Evolutionary conservation across 1,140 invertebrate species (phyloP).

Genomic region (Ceratoteleas bidentatus): DNA sequence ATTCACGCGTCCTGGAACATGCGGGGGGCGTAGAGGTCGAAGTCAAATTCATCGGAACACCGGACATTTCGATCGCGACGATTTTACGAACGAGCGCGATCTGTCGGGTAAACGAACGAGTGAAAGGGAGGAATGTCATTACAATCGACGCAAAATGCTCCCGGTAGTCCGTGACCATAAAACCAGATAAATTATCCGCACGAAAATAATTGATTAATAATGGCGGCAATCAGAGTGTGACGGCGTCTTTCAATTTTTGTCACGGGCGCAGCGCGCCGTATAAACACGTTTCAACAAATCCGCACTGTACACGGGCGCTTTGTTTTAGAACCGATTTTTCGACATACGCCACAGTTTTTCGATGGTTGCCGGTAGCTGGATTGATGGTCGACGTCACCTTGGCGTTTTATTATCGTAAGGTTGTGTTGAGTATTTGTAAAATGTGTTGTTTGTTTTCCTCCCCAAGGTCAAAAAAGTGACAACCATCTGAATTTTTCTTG

Average conservation of each 20-base stretch:
- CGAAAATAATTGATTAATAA: slow-evolving; percentile 46
- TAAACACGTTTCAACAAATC: slow-evolving; percentile 36
- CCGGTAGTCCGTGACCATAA: slow-evolving; percentile 28
- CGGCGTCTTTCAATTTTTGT: slow-evolving; percentile 35
- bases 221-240: slow-evolving; percentile 26
- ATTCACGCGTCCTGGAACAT: slow-evolving; percentile 58
- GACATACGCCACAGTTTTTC: neutral
- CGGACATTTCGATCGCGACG: slow-evolving; percentile 66
- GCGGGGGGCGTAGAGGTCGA: slow-evolving; percentile 47
- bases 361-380: too few relatives aligned
- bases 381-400: too few relatives aligned
- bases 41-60: slow-evolving; percentile 66
- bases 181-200: slow-evolving; percentile 50
- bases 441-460: too few relatives aligned
- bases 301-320: neutral
- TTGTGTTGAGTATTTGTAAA: too few relatives aligned
- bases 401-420: too few relatives aligned
- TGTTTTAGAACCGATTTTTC: neutral
- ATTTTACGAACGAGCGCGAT: slow-evolving; percentile 56
- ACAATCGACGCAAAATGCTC: slow-evolving; percentile 47
- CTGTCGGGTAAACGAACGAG: slow-evolving; percentile 59
- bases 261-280: slow-evolving; percentile 15
- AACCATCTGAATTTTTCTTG: too few relatives aligned
- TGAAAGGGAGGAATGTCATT: slow-evolving; percentile 53
- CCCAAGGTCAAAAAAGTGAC: too few relatives aligned